Percentiles rank a stretch among this genome's conserved stretches.
These are phyloP conservation scores for Mellivora capensis DNA, from an alignment of 2,113 vertebrate genomes.

Conservation along the genomic window DNA sequence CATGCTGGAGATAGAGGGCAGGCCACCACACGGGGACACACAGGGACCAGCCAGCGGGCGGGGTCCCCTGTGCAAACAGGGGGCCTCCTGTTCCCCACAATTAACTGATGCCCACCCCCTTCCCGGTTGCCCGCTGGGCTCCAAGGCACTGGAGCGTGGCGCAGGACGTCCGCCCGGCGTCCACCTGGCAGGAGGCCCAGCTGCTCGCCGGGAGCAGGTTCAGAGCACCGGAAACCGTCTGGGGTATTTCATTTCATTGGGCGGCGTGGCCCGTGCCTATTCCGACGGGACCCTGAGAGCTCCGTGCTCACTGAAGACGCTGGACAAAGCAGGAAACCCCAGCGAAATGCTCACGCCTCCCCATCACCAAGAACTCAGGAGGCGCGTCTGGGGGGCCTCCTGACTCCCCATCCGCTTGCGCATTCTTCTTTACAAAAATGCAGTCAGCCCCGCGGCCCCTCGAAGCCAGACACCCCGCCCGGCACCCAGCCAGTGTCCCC, in stretches of 20 bases:
- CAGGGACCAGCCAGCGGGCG: background rate
- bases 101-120: background rate
- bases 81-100: accelerated
- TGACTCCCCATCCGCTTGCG: accelerated
- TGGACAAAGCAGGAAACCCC: accelerated
- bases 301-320: accelerated
- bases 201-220: background rate
- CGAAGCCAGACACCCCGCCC: accelerated
- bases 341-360: accelerated
- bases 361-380: accelerated
- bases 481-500: background rate
- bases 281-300: background rate
- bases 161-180: background rate
- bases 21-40: accelerated
- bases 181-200: background rate
- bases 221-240: background rate
- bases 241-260: background rate
- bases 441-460: accelerated
- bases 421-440: background rate
- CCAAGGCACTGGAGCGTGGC: accelerated
- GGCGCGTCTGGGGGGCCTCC: accelerated
- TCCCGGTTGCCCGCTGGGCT: background rate
- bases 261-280: accelerated
- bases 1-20: background rate
- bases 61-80: too few relatives aligned